Percentiles rank a stretch among this genome's conserved stretches.
Conservation (phyloP, 1,140 invertebrate genomes). For the Achatina immaculata region DNA sequence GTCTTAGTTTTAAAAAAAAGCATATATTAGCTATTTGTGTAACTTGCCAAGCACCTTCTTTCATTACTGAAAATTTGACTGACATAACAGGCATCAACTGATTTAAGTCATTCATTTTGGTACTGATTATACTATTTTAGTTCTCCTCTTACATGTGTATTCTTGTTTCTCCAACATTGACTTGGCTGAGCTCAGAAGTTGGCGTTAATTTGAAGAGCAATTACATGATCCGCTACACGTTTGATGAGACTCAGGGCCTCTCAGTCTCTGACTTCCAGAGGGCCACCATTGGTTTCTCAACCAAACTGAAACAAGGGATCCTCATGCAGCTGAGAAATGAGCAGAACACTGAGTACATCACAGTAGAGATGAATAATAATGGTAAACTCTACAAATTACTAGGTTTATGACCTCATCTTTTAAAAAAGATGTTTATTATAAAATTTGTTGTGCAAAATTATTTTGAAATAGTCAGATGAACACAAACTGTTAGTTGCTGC, state of each 20-base stretch:
- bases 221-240: slow-evolving; percentile 92
- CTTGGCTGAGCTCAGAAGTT: slow-evolving; percentile 89
- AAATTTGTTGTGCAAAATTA: too few relatives aligned
- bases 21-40: too few relatives aligned
- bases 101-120: too few relatives aligned
- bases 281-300: slow-evolving; percentile 90
- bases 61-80: too few relatives aligned
- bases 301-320: slow-evolving; percentile 95
- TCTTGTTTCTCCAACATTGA: too few relatives aligned
- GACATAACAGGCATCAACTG: too few relatives aligned
- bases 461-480: too few relatives aligned
- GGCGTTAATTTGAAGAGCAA: slow-evolving; percentile 91
- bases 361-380: slow-evolving; percentile 94
- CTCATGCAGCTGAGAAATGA: slow-evolving; percentile 79
- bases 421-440: too few relatives aligned
- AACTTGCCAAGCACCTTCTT: too few relatives aligned
- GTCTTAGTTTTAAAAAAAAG: slow-evolving; percentile 6
- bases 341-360: slow-evolving; percentile 84
- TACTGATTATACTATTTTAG: too few relatives aligned
- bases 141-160: too few relatives aligned
- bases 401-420: neutral
- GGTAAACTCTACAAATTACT: slow-evolving; percentile 71
- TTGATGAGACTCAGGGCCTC: slow-evolving; percentile 75
- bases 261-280: slow-evolving; percentile 72
- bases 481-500: too few relatives aligned